Evolutionary conservation across 1,140 invertebrate species (phyloP).

Genomic region (Camponotus floridanus): DNA sequence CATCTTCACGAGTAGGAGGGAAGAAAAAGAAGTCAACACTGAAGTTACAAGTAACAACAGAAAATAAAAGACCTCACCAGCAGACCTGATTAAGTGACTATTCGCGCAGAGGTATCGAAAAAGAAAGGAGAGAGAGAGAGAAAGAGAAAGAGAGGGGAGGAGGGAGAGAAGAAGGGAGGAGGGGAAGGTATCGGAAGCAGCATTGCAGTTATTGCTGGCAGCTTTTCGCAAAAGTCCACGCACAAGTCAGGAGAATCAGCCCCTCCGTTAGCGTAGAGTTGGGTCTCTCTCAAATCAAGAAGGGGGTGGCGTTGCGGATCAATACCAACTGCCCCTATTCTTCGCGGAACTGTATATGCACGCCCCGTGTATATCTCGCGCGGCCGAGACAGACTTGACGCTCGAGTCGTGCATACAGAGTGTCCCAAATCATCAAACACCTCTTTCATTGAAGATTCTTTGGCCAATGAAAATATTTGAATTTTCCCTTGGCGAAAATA

Average conservation of each 20-base stretch:
- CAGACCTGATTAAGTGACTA: background rate
- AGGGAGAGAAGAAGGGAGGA: too few relatives aligned
- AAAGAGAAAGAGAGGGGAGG: too few relatives aligned
- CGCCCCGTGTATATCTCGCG: conserved; percentile 63
- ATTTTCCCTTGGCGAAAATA: too few relatives aligned
- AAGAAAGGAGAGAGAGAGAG: too few relatives aligned
- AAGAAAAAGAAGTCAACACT: background rate
- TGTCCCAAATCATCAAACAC: too few relatives aligned
- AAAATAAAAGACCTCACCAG: background rate
- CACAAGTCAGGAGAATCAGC: conserved; percentile 54
- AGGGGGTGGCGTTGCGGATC: conserved; percentile 80
- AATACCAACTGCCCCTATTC: conserved; percentile 85
- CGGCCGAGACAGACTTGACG: conserved; percentile 41
- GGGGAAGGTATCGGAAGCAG: background rate
- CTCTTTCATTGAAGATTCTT: too few relatives aligned
- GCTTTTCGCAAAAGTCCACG: conserved; percentile 59
- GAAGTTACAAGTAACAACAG: background rate
- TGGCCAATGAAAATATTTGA: too few relatives aligned
- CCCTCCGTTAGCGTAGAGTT: conserved; percentile 60
- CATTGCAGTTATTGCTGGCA: conserved; percentile 54
- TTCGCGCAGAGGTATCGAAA: background rate
- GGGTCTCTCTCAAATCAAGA: conserved; percentile 70
- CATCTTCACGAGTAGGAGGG: background rate
- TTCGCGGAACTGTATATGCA: conserved; percentile 74
- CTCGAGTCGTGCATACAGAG: too few relatives aligned